phyloP scores from a whole-genome alignment of 2,888 invertebrate genomes.

The Drosophila anomelani region DNA sequence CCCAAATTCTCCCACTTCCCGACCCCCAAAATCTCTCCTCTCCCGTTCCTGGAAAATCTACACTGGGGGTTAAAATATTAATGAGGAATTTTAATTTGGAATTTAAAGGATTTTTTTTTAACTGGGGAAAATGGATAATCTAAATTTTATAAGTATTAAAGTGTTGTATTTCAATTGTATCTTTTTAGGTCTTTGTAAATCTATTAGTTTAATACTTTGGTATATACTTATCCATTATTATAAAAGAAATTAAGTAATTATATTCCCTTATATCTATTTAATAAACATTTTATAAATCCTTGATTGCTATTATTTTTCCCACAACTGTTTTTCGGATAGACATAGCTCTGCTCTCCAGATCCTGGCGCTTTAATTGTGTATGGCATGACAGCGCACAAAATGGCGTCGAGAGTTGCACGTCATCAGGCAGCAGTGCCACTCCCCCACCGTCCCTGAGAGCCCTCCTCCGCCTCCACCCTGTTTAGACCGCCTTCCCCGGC shows the following conservation, averaged over 20 bases:
- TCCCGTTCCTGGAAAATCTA: not conserved
- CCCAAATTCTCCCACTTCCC: slow-evolving; percentile 1
- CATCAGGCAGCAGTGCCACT: slow-evolving; percentile 62
- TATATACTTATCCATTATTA: not conserved
- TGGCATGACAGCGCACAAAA: slow-evolving; percentile 80
- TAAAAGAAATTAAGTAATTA: no score
- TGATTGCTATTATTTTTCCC: not conserved
- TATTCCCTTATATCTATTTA: not conserved
- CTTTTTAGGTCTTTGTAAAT: no score
- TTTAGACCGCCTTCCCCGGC: not conserved
- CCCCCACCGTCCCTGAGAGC: not conserved
- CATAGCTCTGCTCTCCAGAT: slow-evolving; percentile 49
- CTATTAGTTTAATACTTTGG: no score
- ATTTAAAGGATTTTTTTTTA: not conserved
- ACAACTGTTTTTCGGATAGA: slow-evolving; percentile 26
- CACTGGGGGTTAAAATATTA: not conserved
- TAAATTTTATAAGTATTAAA: not conserved
- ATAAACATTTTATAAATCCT: not conserved
- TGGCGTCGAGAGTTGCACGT: slow-evolving; percentile 77
- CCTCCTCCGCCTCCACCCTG: not conserved
- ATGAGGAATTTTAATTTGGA: not conserved
- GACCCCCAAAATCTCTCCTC: not conserved
- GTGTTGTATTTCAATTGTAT: no score
- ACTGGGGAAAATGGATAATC: accelerated
- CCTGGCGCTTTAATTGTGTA: slow-evolving; percentile 77